phyloP scores from a whole-genome alignment of 2,888 invertebrate species.

The Scaptomyza reducta region DNA sequence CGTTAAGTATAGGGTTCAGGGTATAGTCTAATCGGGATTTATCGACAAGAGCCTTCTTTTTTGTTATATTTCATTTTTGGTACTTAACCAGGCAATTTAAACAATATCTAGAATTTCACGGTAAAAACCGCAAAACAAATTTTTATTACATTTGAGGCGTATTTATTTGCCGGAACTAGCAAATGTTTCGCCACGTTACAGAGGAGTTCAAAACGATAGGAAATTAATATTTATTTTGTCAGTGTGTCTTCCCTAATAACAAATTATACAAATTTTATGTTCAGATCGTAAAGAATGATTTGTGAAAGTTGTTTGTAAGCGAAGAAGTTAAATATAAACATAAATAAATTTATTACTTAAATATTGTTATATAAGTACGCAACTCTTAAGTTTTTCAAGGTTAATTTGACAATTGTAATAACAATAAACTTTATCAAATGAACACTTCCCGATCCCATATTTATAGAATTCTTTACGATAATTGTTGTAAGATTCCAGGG shows the following conservation, averaged over 20 bases:
- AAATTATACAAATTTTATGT: too few relatives aligned
- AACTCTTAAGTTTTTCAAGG: slow-evolving; percentile 9
- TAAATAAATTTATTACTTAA: not conserved
- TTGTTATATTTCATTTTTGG: slow-evolving; percentile 39
- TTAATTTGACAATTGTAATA: not conserved
- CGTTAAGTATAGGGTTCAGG: too few relatives aligned
- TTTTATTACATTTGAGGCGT: slow-evolving; percentile 27
- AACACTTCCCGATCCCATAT: slow-evolving; percentile 10
- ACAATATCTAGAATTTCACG: slow-evolving; percentile 62
- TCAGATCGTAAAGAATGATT: too few relatives aligned
- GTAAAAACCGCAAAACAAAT: slow-evolving; percentile 54
- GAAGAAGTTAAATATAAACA: too few relatives aligned
- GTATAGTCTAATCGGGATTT: too few relatives aligned
- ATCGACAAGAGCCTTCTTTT: too few relatives aligned
- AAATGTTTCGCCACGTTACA: slow-evolving; percentile 4
- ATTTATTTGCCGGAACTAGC: slow-evolving; percentile 32
- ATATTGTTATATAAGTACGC: not conserved
- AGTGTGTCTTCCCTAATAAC: too few relatives aligned
- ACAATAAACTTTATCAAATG: slow-evolving; percentile 10
- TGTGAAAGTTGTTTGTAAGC: too few relatives aligned
- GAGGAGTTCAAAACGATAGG: too few relatives aligned
- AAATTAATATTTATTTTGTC: too few relatives aligned
- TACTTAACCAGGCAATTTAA: slow-evolving; percentile 59
- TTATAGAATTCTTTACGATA: slow-evolving; percentile 53
- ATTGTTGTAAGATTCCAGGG: slow-evolving; percentile 38